Base-by-base conservation (phyloP, 2,888 invertebrate species). In the Cremastinae sp. region DNA sequence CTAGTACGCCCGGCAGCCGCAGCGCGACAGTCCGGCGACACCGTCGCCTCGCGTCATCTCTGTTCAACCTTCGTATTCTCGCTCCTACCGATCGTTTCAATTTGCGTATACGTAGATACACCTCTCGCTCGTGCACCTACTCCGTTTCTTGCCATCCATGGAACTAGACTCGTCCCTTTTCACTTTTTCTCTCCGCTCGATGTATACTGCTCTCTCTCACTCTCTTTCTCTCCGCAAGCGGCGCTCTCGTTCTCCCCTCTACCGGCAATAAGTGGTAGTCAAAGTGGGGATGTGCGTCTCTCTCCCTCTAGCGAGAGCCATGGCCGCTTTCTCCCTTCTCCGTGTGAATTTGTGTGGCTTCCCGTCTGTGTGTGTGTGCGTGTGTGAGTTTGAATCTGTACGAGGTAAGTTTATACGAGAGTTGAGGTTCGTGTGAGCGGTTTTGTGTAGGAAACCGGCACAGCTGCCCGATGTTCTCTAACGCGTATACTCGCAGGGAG, bases 201-300 rank as follows among this genome's bases (percentile, higher is more conserved):
- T n/a, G n/a, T n/a, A n/a, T n/a, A n/a, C 41, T 41, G 41, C 10
- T 2, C 41, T 9, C n/a, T 41, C n/a, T 65, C 70, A 1, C 43
- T 62, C 68, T 62, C 58, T 59, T 16, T 55, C 51, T 61, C 45
- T 43, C 49, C 22, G 18, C n/a, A 55, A 51, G 74, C 56, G 53
- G 58, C 56, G 71, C 79, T 76, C 71, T 45, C 43, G 69, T 45
- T 72, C 72, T 74, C 74, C 78, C 77, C 76, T 78, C 76, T 65
- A 9, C 37, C 20, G 45, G 43, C 39, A 53, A 39, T 12, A 41
- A 37, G 9, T 53, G 16, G 59, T 22, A 12, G 22, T 22, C 28
- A 14, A 47, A 59, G 73, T 58, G 68, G 76, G 76, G 68, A 41
- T 62, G 58, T 9, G 18, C 58, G 41, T 47, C 28, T 69, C 18